Base-by-base conservation (phyloP, 2,113 vertebrate species). In the Vulpes ferrilata region DNA sequence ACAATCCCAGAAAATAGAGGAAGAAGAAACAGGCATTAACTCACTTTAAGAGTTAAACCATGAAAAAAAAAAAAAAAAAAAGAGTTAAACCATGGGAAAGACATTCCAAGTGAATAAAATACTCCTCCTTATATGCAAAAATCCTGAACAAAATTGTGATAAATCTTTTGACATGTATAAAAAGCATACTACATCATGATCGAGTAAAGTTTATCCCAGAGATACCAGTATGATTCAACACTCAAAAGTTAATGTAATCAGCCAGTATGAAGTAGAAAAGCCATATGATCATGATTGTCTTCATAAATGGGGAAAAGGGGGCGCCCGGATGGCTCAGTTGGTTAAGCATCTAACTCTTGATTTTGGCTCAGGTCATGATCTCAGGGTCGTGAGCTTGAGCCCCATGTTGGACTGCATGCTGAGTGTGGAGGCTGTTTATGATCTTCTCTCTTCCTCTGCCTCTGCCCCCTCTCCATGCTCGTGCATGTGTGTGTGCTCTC, bases 181-280 rank as follows among this genome's bases (percentile, higher is more conserved):
- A 79, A 93, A 53, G 1, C 17, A 78, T 35, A 32, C 25, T 32
- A 32, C 59, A 17, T 85, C 17, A 38, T 88, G 62, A 51, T 19
- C 22, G 35, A 19, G 85, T 95, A 57, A 93, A 81, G 12, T 57
- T 62, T 92, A 51, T 38, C 23, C 25, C 20, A 83, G 51, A 38
- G 80, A 78, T 73, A 32, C 11, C 78, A 9, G 5, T 69, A 93
- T 83, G 65, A 32, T 82, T 92, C n/a, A 38, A 20, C 8, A 67
- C 92, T 93, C 6, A 90, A 92, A 95, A n/a, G 57, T 69, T 71
- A 86, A 69, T 88, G 11, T 71, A 43, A 82, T 57, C 23, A 73
- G 4, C 88, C 15, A 69, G 86, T 89, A 92, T 64, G 48, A 89
- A 62, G 32, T 81, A 85, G n/a, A 64, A 79, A 90, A 87, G 3